These are phyloP conservation scores for Tupiocoris notatus DNA, from an alignment of 2,888 invertebrate species.

Conservation along the genomic window DNA sequence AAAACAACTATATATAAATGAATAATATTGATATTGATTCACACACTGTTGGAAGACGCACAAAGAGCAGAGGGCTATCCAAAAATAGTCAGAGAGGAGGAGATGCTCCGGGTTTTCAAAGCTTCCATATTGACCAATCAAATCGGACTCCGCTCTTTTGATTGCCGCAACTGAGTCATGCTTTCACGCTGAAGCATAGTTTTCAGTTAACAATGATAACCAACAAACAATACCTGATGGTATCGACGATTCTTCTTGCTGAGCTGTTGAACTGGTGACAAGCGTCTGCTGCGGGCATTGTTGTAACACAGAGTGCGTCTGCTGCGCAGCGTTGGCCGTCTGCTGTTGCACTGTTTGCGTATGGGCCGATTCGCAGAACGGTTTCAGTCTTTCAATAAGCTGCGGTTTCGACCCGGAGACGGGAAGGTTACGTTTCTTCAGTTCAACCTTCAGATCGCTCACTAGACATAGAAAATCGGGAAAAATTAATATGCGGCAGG, in stretches of 20 bases:
- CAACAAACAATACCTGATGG: conserved; percentile 45
- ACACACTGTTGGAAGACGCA: no score
- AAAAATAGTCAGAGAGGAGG: no score
- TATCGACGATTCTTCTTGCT: conserved; percentile 54
- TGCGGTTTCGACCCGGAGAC: conserved; percentile 96
- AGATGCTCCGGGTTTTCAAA: no score
- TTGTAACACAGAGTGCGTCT: no score
- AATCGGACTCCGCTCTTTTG: no score
- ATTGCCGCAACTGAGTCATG: no score
- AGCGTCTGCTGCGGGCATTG: not conserved
- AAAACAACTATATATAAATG: no score
- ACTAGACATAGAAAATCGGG: conserved; percentile 57
- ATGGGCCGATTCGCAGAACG: conserved; percentile 58
- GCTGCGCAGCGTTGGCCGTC: not conserved
- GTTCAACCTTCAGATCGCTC: conserved; percentile 88
- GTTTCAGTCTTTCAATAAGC: conserved; percentile 72
- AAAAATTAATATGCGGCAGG: not conserved
- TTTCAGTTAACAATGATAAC: no score
- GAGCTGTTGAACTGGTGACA: conserved; percentile 23
- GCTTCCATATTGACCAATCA: no score
- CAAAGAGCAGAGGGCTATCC: no score
- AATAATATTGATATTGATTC: no score
- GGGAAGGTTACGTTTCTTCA: conserved; percentile 88
- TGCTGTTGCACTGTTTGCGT: conserved; percentile 11
- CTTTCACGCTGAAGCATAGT: no score